Base-by-base conservation (phyloP, 1,140 invertebrate genomes). In the Hetaerina americana region DNA sequence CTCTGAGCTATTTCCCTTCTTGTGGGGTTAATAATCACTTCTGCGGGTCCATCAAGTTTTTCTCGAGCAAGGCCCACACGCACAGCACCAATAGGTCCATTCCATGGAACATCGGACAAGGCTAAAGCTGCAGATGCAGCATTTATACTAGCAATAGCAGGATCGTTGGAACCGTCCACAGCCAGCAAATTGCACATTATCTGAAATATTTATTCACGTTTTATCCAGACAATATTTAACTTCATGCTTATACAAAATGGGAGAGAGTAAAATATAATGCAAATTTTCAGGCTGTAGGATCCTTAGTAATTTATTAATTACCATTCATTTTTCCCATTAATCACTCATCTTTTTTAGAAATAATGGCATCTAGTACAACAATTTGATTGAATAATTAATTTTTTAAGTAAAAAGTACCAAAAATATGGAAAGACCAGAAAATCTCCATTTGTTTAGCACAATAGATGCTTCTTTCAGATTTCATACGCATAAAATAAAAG, bases 21-120 rank as follows among this genome's bases (percentile, higher is more conserved):
- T 0, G 94, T 94, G 0, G 96, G 96, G 83, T 97, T 97, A 0
- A 96, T 84, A 6, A 97, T 78, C 0, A 94, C 74, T 79, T 95
- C 89, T 75, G 88, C 86, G 40, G 40, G 2, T 57, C 40, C 40
- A 57, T 57, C 40, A 18, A 12, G 15, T 57, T 57, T n/a, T 73
- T 82, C 79, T 75, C 92, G 86, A 70, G 92, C 85, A 31, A 92
- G 81, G 18, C 94, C 96, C 68, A 99, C 82, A 77, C 96, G 83
- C 0, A 98, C 95, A 71, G 97, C 96, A 22, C 92, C 97, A 8
- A 99, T 84, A 0, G 96, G 96, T 24, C 96, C 96, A 80, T 92
- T 90, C 95, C 96, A 98, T 15, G 97, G 97, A 76, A 99, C 94
- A 81, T 97, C 92, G n/a, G 96, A 98, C 18, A 98, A 72, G 8